These are phyloP conservation scores for Toxotes lorentzi DNA, from an alignment of 2,797 vertebrate genomes.

Conservation along the genomic window DNA sequence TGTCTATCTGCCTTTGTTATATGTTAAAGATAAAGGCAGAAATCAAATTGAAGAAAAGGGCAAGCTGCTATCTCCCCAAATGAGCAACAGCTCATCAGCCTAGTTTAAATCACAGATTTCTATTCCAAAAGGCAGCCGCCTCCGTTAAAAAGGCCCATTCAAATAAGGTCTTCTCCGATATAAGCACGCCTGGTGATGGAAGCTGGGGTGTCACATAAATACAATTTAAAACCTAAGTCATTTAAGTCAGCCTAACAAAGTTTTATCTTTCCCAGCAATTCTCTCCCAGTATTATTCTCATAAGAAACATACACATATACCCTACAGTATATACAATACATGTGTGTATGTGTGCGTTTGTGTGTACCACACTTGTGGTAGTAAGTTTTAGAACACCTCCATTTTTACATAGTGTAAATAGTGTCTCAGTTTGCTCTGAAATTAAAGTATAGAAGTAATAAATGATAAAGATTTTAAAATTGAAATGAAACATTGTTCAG, in stretches of 20 bases:
- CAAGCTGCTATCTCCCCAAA: constrained; percentile 89
- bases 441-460: too few species aligned
- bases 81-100: constrained; percentile 89
- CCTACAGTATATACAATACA: background rate
- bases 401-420: background rate
- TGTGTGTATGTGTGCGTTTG: background rate
- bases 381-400: too few species aligned
- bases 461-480: background rate
- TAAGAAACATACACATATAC: constrained; percentile 43
- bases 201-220: constrained; percentile 75
- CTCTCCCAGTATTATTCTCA: constrained; percentile 38
- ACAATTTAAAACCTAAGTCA: constrained; percentile 68
- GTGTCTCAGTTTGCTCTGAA: background rate
- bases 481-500: background rate
- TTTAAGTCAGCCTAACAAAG: constrained; percentile 68
- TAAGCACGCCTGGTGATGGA: constrained; percentile 73
- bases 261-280: constrained; percentile 59
- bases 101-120: constrained; percentile 88
- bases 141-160: constrained; percentile 78
- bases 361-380: too few species aligned
- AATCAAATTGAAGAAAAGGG: constrained; percentile 90
- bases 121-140: constrained; percentile 84
- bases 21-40: constrained; percentile 89
- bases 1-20: constrained; percentile 90
- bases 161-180: constrained; percentile 81